phyloP scores from a whole-genome alignment of 2,888 invertebrate genomes.

The Nemurella pictetii region DNA sequence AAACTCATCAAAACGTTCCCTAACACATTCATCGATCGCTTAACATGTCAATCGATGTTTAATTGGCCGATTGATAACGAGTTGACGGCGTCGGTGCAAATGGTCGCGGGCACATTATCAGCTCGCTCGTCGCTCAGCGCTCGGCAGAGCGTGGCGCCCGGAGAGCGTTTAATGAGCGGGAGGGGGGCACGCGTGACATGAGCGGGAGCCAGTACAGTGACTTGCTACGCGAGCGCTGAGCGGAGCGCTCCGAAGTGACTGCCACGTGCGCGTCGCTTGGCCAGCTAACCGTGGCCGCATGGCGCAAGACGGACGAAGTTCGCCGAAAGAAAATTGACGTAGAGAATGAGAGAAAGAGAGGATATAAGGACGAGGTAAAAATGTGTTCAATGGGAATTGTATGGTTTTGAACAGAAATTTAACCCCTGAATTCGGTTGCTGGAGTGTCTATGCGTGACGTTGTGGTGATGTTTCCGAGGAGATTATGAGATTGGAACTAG shows the following conservation, averaged over 20 bases:
- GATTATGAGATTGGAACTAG: background rate
- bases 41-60: background rate
- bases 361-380: background rate
- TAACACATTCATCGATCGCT: too few species aligned
- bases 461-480: background rate
- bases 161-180: background rate
- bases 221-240: background rate
- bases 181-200: background rate
- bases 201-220: background rate
- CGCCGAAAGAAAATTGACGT: background rate
- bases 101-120: background rate
- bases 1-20: too few species aligned
- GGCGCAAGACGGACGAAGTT: background rate
- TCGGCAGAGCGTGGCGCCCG: background rate
- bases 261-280: constrained; percentile 5
- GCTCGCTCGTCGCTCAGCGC: background rate
- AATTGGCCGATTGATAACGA: background rate
- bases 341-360: too few species aligned
- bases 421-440: background rate
- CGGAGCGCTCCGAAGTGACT: background rate
- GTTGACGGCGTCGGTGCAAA: background rate
- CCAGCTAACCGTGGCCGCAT: constrained; percentile 1
- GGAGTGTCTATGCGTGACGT: background rate
- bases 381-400: background rate
- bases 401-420: background rate